Evolutionary conservation across 2,797 vertebrate genomes (phyloP).

Genomic region (Phoeniculus purpureus): DNA sequence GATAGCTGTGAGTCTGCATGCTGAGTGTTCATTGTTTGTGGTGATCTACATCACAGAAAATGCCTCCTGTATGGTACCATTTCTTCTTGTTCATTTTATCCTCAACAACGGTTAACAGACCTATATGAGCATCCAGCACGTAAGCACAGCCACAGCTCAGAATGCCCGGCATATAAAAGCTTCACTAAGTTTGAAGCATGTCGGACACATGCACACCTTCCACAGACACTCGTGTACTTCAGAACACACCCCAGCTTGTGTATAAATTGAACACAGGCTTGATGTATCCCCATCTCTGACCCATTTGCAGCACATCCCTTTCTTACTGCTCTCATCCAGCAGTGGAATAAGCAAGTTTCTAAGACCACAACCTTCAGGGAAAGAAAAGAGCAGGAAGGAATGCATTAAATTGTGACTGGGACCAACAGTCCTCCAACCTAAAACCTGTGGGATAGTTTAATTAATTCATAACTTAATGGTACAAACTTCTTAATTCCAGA

Average conservation of each 20-base stretch:
- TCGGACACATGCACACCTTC: not conserved
- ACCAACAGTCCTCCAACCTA: not conserved
- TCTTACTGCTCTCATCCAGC: not conserved
- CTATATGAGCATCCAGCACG: not conserved
- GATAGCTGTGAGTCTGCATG: not conserved
- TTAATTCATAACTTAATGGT: not conserved
- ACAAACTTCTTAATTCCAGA: not conserved
- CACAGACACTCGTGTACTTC: not conserved
- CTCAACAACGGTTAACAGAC: not conserved
- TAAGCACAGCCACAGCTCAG: not conserved
- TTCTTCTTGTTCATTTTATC: not conserved
- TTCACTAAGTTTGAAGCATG: not conserved
- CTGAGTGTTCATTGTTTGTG: fast-evolving
- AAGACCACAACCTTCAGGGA: not conserved
- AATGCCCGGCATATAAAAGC: not conserved
- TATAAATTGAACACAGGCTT: not conserved
- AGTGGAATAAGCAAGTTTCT: not conserved
- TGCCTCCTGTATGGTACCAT: not conserved
- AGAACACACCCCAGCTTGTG: not conserved
- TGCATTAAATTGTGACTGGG: not conserved
- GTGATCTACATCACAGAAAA: not conserved
- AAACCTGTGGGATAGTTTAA: not conserved
- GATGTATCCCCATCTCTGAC: not conserved
- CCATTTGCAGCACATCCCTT: not conserved
- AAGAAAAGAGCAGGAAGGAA: not conserved